Evolutionary conservation across 2,113 vertebrate genomes (phyloP).

Genomic region (Gambusia holbrooki): DNA sequence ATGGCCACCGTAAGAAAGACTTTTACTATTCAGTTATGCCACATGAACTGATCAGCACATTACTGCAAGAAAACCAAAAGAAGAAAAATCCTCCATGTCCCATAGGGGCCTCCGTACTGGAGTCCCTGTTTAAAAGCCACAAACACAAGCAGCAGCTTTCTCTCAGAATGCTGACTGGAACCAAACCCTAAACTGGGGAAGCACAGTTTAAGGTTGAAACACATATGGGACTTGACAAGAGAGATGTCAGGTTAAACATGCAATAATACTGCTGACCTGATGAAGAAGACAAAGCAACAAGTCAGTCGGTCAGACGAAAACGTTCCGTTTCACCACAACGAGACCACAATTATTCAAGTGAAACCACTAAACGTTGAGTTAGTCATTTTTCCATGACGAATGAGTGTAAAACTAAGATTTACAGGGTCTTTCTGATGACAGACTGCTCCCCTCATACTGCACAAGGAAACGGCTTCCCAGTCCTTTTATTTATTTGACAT

Average conservation of each 20-base stretch:
- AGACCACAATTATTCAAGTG: slow-evolving; percentile 41
- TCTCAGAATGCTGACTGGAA: not conserved
- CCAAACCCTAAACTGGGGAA: not conserved
- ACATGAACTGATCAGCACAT: no score
- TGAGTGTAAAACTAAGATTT: slow-evolving; percentile 19
- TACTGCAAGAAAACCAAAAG: no score
- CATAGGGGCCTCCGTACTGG: slow-evolving; percentile 21
- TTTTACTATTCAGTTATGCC: no score
- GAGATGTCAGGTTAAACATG: slow-evolving; percentile 41
- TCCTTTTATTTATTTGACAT: not conserved
- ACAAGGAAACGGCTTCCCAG: not conserved
- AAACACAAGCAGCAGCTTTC: slow-evolving; percentile 19
- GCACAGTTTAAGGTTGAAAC: not conserved
- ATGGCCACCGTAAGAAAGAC: no score
- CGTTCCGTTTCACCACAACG: slow-evolving; percentile 46
- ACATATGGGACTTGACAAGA: slow-evolving; percentile 18
- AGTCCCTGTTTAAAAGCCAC: slow-evolving; percentile 33
- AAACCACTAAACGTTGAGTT: slow-evolving; percentile 39
- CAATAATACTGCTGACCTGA: slow-evolving; percentile 35
- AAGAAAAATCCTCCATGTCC: no score
- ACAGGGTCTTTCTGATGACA: slow-evolving; percentile 18
- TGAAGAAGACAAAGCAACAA: slow-evolving; percentile 51
- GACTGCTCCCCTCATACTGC: not conserved
- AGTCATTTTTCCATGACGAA: slow-evolving; percentile 7
- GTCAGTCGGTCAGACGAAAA: slow-evolving; percentile 41